Evolutionary conservation across 2,797 vertebrate genomes (phyloP), one percentile per base, ranked within the genome.

Genomic region (Sphaeramia orbicularis): DNA sequence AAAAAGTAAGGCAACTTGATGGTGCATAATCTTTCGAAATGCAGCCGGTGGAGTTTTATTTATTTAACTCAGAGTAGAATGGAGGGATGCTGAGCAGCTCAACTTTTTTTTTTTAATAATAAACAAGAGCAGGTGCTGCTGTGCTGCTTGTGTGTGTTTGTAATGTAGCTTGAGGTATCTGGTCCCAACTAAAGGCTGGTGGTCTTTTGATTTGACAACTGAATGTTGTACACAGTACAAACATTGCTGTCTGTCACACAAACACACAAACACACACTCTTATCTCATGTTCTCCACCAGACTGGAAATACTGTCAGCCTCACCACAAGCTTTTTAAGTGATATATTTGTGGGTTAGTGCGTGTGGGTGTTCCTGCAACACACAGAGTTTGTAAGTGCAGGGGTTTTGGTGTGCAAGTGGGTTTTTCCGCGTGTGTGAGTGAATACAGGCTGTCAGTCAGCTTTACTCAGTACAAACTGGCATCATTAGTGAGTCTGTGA

Each of bases 401-500:
- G 42, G 50, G 40, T 65, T 65, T 32, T 7, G 19, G 3, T 43
- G 54, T 40, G 41, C 49, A 49, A 68, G 54, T 51, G 42, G 16
- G 35, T 16, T 43, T 21, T 7, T 41, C 38, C 36, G 51, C 48
- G 71, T 19, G 53, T 42, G 49, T 38, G 63, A 2, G 50, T 40
- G 27, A 50, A 48, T 57, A 32, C 27, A 21, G 30, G 43, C 68
- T 65, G 71, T 78, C 79, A 75, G 49, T 73, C 71, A 9, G 49
- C 44, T 60, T 69, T 77, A 45, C 65, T 7, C 15, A 58, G 58
- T 69, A 70, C 63, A 80, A 78, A 73, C 74, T 58, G 71, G 43
- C 74, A 59, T 85, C 78, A 80, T 84, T 84, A 82, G 67, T 12
- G 37, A 53, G 64, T 62, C 52, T 41, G 65, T n/a, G 57, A 55